Evolutionary conservation across 2,113 vertebrate species (phyloP), one percentile per base, ranked within the genome.

Genomic region (Ageneiosus marmoratus): DNA sequence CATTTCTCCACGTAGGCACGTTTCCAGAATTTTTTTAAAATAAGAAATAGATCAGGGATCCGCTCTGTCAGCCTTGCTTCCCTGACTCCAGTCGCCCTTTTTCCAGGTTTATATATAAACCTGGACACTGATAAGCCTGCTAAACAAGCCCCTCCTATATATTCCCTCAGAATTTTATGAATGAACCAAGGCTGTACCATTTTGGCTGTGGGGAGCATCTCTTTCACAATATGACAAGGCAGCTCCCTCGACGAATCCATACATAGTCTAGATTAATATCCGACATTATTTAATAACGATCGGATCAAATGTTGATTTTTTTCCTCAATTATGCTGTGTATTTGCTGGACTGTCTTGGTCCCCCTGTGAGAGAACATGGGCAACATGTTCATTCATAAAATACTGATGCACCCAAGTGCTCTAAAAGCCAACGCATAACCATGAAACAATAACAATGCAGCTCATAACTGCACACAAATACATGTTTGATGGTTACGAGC

Each of bases 101-200:
- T 86, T 91, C 92, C 94, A 95, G 93, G 94, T 94, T 93, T 91
- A 89, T 94, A 85, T 92, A 89, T 93, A 84, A 87, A 94, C 94
- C 93, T 93, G 93, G 92, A 92, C 91, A 92, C 90, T 93, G 93
- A 89, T 89, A 53, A 89, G 91, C 88, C 86, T 65, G 82, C 79
- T 86, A 89, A 89, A 90, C 87, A 91, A 92, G 94, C 93, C 91
- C 93, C 94, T 93, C 93, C 93, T 94, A 84, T 94, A 92, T 93
- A 93, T 91, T 89, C 91, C 84, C 91, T 89, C 90, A 91, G 92
- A 93, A 93, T 94, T 95, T 95, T 95, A 95, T 95, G 94, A 95
- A 95, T 95, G 94, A 94, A 95, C 91, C 82, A 74, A 91, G 93
- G 89, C 87, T 90, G 93, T 94, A 94, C 94, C 94, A 95, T 91